These are phyloP conservation scores for Eurystomus gularis DNA, from an alignment of 2,113 vertebrate genomes.

Conservation along the genomic window DNA sequence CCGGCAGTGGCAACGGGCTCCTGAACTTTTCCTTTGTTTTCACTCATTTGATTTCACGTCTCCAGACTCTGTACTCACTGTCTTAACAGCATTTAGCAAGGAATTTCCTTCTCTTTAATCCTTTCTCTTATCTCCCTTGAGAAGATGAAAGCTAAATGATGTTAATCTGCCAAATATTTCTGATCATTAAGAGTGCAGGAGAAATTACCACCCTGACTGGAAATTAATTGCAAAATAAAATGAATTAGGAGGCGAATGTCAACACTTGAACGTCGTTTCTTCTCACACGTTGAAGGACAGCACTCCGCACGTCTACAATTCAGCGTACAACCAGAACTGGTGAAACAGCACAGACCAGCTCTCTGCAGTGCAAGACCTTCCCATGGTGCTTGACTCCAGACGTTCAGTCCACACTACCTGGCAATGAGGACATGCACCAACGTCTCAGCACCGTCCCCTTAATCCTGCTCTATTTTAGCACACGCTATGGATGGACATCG, in stretches of 20 bases:
- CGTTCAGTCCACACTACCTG: neutral
- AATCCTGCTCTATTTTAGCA: neutral
- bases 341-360: neutral
- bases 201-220: constrained; percentile 63
- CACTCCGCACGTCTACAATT: neutral
- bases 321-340: neutral
- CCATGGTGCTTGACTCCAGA: neutral
- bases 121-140: constrained; percentile 17
- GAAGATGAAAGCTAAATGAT: constrained; percentile 70
- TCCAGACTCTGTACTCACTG: neutral
- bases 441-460: neutral
- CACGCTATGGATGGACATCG: too few species aligned
- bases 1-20: neutral
- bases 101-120: constrained; percentile 46
- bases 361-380: neutral
- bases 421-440: neutral
- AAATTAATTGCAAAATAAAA: constrained; percentile 70
- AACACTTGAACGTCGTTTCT: neutral
- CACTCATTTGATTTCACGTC: constrained; percentile 43
- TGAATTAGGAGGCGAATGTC: neutral
- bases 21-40: constrained; percentile 52
- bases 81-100: neutral
- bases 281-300: neutral
- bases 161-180: constrained; percentile 76
- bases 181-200: constrained; percentile 66